Conservation (phyloP, 2,888 invertebrate genomes). For the Clusia tigrina region DNA sequence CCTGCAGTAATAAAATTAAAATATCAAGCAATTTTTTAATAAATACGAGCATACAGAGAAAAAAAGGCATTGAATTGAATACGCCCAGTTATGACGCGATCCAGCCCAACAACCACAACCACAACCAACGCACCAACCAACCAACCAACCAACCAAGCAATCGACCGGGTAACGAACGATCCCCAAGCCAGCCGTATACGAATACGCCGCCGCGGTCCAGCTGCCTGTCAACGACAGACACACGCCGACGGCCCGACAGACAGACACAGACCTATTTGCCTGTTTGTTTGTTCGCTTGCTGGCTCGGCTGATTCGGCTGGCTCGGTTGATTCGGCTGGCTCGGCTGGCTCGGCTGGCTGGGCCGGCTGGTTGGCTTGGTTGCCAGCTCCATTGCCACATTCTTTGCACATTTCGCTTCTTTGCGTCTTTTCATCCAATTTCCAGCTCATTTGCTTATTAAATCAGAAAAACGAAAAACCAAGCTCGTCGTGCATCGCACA, state of each 20-base stretch:
- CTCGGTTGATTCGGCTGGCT: no score
- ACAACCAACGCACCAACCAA: background rate
- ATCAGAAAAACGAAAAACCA: constrained; percentile 38
- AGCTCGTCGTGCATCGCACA: no score
- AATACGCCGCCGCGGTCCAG: background rate
- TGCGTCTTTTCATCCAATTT: constrained; percentile 38
- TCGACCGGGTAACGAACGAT: background rate
- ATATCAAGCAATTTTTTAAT: constrained; percentile 6
- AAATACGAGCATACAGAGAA: background rate
- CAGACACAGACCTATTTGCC: no score
- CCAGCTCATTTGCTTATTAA: constrained; percentile 60
- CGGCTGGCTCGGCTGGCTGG: no score
- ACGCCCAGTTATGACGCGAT: constrained; percentile 12
- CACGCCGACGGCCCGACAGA: background rate
- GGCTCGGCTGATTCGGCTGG: no score
- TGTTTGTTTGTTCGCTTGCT: no score
- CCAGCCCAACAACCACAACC: background rate
- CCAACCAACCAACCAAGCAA: background rate
- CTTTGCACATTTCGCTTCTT: background rate
- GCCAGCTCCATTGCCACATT: background rate
- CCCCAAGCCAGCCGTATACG: background rate
- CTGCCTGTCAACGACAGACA: background rate
- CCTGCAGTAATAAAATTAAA: background rate
- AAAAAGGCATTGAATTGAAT: background rate
- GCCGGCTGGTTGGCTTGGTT: background rate